Base-by-base conservation (phyloP, 2,113 vertebrate species). In the Mesoclemmys tuberculata region DNA sequence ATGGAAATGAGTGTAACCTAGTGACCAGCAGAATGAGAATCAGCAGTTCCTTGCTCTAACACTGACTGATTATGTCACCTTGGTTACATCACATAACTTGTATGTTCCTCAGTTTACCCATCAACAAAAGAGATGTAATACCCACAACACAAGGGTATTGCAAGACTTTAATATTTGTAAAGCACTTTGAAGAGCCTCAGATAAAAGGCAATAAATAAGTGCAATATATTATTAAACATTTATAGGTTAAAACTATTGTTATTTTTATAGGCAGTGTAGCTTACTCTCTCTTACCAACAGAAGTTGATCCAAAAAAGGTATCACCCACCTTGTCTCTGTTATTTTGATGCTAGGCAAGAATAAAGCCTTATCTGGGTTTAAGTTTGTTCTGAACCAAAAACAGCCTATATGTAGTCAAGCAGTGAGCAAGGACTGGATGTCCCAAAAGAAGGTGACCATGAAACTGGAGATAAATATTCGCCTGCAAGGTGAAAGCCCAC, bases 81-180 rank as follows among this genome's bases (percentile, higher is more conserved):
- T 46, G 26, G 41, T 77, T 46, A 77, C 41, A 77, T 29, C 41
- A 44, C 44, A 44, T 0, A 0, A 75, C 46, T 7, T 1, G 44
- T 31, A 11, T 90, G 35, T 22, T n/a, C 31, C 51, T 87, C 91
- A 29, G 24, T 77, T 77, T 61, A 2, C 16, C 9, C 81, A 93
- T 84, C 89, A 85, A 51, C 91, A 84, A 4, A 22, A 54, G 52
- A n/a, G 78, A 75, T 41, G 68, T 0, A 79, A 27, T 82, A 90
- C 94, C 51, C 51, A 52, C 14, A 14, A 18, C 51, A 52, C 51
- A 52, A 38, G n/a, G 9, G 19, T 19, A 22, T 38, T 38, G 64
- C 64, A 71, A 71, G 64, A 71, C n/a, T 38, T 71, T 38, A 71
- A 22, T 71, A 71, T 71, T 71, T 71, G 64, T 71, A 38, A 71